phyloP scores from a whole-genome alignment of 2,888 invertebrate genomes.

The Pelosia muscerda region DNA sequence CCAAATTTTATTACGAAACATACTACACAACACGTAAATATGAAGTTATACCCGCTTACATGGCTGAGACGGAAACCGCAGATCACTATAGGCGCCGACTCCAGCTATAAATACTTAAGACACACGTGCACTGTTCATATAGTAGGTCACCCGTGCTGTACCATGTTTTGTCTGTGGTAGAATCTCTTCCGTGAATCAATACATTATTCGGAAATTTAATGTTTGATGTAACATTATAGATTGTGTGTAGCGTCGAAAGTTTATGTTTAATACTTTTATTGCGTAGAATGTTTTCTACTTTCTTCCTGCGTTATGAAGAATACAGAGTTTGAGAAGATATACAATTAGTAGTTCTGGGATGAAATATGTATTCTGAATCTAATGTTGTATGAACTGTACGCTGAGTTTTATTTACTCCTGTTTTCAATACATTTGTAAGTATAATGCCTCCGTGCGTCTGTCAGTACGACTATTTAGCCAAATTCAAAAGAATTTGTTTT shows the following conservation, averaged over 20 bases:
- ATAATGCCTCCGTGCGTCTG: too few species aligned
- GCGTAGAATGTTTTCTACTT: not conserved
- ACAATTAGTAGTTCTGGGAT: too few species aligned
- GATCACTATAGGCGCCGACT: conserved; percentile 39
- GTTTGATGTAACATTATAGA: not conserved
- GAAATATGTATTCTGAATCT: too few species aligned
- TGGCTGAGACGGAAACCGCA: conserved; percentile 45
- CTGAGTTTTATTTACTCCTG: too few species aligned
- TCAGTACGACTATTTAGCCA: too few species aligned
- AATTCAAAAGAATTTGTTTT: too few species aligned
- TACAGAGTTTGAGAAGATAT: too few species aligned
- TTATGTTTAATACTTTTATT: not conserved
- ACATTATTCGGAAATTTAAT: conserved; percentile 11
- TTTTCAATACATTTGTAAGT: too few species aligned
- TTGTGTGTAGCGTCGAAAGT: not conserved
- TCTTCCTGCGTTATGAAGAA: not conserved
- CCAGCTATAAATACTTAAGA: conserved; percentile 31
- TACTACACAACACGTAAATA: conserved; percentile 26
- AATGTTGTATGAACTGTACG: too few species aligned
- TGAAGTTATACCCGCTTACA: conserved; percentile 19
- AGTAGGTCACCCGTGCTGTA: conserved; percentile 36
- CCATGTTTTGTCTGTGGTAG: conserved; percentile 19
- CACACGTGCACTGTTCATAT: conserved; percentile 40
- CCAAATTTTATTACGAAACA: conserved; percentile 2
- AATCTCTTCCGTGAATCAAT: conserved; percentile 19